phyloP scores from a whole-genome alignment of 2,888 invertebrate species.

The Eristalinus aeneus region DNA sequence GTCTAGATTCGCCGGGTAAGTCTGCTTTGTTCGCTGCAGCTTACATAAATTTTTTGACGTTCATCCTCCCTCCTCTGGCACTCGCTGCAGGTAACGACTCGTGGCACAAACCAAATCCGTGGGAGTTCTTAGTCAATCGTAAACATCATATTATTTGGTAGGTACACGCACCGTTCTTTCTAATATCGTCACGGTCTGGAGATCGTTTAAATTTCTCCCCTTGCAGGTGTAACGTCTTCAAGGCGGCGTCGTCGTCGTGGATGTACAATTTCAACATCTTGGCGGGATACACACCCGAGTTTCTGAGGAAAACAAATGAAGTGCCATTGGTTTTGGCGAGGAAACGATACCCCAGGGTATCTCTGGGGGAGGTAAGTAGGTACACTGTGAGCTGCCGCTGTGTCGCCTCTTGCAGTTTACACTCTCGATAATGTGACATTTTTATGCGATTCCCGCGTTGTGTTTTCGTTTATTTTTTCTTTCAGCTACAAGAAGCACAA shows the following conservation, averaged over 20 bases:
- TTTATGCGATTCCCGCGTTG: conserved; percentile 31
- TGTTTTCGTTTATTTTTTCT: conserved; percentile 1
- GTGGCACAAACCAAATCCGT: conserved; percentile 87
- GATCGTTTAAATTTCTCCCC: conserved; percentile 58
- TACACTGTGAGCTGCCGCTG: background rate
- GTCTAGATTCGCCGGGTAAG: conserved; percentile 78
- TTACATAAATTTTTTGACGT: background rate
- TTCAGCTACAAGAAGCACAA: conserved; percentile 86
- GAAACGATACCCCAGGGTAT: conserved; percentile 89
- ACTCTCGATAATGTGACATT: conserved; percentile 28
- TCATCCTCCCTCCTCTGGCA: conserved; percentile 12
- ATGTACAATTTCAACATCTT: conserved; percentile 94
- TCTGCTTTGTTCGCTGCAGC: background rate
- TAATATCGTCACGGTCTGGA: conserved; percentile 15
- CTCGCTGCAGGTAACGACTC: conserved; percentile 78
- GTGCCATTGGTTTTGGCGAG: conserved; percentile 90
- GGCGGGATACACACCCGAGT: conserved; percentile 90
- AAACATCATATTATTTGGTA: conserved; percentile 91
- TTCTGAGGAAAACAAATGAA: conserved; percentile 88
- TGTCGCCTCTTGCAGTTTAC: conserved; percentile 15
- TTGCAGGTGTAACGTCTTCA: conserved; percentile 88
- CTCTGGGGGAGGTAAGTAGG: conserved; percentile 83
- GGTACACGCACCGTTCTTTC: conserved; percentile 72
- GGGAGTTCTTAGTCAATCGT: conserved; percentile 92
- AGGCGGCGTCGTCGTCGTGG: conserved; percentile 94